Conservation (phyloP, 2,888 invertebrate genomes). For the Penaeus monodon region DNA sequence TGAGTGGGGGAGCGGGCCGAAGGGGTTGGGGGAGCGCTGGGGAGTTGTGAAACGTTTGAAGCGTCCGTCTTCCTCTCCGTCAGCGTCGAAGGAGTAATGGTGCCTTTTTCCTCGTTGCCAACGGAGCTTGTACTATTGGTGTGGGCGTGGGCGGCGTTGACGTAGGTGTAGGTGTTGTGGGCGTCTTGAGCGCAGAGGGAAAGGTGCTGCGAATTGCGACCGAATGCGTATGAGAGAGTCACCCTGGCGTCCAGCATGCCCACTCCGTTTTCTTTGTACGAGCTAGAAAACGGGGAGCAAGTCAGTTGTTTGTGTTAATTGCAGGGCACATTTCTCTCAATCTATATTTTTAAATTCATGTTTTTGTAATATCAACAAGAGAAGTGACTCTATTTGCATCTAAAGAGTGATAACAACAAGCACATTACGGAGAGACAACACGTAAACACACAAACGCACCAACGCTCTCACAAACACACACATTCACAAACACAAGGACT, state of each 20-base stretch:
- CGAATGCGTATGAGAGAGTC: constrained; percentile 32
- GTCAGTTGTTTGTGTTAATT: no score
- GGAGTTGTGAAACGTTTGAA: no score
- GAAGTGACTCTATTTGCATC: no score
- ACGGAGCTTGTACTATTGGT: background rate
- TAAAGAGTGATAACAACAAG: no score
- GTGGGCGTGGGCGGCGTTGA: constrained; percentile 27
- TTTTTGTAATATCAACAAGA: no score
- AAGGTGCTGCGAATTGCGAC: constrained; percentile 11
- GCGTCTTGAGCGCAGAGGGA: constrained; percentile 10
- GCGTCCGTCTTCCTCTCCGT: no score
- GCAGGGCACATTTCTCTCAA: no score
- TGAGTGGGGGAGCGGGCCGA: no score
- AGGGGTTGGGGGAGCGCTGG: no score
- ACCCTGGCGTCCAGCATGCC: constrained; percentile 31
- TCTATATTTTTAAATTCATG: no score
- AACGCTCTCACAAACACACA: background rate
- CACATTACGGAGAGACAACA: background rate
- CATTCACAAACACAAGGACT: background rate
- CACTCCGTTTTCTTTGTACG: constrained; percentile 39
- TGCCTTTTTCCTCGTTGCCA: no score
- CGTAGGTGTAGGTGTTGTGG: background rate
- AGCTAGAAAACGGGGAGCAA: background rate
- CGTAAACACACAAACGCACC: background rate
- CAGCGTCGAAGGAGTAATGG: no score